phyloP scores from a whole-genome alignment of 2,888 invertebrate species.

The Papilio gigon region DNA sequence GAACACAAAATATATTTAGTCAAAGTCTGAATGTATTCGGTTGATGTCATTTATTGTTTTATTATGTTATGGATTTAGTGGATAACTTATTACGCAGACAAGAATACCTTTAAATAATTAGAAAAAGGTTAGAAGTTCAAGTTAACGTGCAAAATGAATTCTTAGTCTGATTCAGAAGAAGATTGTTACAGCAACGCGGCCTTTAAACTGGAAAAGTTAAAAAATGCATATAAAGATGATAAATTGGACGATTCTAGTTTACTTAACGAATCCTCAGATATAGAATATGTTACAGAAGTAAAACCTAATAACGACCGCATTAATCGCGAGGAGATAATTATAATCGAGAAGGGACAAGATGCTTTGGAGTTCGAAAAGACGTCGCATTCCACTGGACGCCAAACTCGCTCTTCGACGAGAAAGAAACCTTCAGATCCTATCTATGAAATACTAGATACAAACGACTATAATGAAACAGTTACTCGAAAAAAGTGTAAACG shows the following conservation, averaged over 20 bases:
- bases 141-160: slow-evolving; percentile 41
- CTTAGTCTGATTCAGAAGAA: slow-evolving; percentile 73
- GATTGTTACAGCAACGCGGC: slow-evolving; percentile 71
- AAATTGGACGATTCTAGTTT: slow-evolving; percentile 50
- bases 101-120: background rate
- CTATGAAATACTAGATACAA: background rate
- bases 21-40: background rate
- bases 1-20: background rate
- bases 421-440: background rate
- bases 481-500: slow-evolving; percentile 39
- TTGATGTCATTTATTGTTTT: background rate
- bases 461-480: background rate
- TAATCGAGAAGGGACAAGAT: background rate
- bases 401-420: slow-evolving; percentile 27
- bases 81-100: background rate
- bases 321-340: background rate
- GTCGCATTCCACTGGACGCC: slow-evolving; percentile 2
- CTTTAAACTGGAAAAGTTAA: slow-evolving; percentile 60
- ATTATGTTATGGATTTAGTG: background rate
- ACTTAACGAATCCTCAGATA: slow-evolving; percentile 48
- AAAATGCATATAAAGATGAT: slow-evolving; percentile 56
- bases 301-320: slow-evolving; percentile 1
- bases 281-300: slow-evolving; percentile 22
- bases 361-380: slow-evolving; percentile 22
- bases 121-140: background rate